Percentiles rank a stretch among this genome's conserved stretches.
Evolutionary conservation across 2,797 vertebrate species (phyloP).

Genomic region (Cirrhinus mrigala): DNA sequence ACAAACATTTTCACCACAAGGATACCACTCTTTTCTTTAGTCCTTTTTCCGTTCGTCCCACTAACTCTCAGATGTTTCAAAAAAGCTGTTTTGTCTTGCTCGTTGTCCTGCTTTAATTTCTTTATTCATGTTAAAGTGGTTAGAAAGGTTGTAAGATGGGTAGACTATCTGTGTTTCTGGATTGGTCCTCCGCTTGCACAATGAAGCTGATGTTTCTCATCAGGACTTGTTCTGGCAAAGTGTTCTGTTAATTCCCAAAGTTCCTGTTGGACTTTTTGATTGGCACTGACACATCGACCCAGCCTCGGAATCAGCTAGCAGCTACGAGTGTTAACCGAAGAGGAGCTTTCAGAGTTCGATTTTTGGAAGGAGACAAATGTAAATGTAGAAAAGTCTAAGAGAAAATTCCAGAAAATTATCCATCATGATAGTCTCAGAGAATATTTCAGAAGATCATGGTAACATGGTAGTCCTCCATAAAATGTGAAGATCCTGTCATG

Average conservation of each 20-base stretch:
- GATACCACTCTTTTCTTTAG: background rate
- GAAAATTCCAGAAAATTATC: background rate
- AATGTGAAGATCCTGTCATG: background rate
- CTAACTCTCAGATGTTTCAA: background rate
- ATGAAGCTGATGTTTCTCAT: slow-evolving; percentile 1
- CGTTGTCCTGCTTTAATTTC: background rate
- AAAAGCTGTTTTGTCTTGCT: background rate
- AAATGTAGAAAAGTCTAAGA: background rate
- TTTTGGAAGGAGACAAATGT: background rate
- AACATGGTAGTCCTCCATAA: background rate
- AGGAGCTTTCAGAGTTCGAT: background rate
- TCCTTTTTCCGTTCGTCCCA: background rate
- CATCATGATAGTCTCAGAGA: background rate
- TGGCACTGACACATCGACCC: background rate
- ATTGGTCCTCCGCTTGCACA: background rate
- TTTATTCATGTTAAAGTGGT: background rate
- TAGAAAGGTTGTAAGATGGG: background rate
- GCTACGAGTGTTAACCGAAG: background rate
- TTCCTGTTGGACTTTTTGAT: slow-evolving; percentile 23
- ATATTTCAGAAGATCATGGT: background rate
- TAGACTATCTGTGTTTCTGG: background rate
- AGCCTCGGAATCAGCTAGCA: background rate
- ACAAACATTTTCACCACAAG: slow-evolving; percentile 2
- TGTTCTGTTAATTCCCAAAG: background rate
- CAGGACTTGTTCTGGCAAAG: background rate